phyloP scores from a whole-genome alignment of 1,140 invertebrate genomes.

The Leptinotarsa texana region DNA sequence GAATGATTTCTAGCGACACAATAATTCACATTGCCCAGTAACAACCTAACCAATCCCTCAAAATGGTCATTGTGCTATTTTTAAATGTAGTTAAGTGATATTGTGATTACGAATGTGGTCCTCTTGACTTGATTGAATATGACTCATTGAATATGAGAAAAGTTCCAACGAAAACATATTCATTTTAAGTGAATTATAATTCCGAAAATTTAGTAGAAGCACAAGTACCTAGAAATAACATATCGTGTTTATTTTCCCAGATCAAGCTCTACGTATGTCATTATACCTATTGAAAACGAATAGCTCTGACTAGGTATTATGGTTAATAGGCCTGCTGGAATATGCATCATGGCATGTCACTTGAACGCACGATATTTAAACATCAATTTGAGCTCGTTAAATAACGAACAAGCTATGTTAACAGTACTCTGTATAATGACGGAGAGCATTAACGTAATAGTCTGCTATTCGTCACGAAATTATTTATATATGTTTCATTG shows the following conservation, averaged over 20 bases:
- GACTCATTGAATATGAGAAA: too few relatives aligned
- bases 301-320: background rate
- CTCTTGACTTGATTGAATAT: too few relatives aligned
- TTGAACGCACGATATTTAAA: slow-evolving; percentile 17
- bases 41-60: too few relatives aligned
- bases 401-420: background rate
- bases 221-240: background rate
- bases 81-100: too few relatives aligned
- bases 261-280: background rate
- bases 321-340: background rate
- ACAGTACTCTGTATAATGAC: slow-evolving; percentile 11
- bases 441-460: slow-evolving; percentile 4
- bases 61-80: too few relatives aligned
- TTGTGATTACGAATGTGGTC: too few relatives aligned
- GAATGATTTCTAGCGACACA: too few relatives aligned
- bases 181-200: too few relatives aligned
- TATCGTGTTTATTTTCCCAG: background rate
- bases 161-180: too few relatives aligned
- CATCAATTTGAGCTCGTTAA: slow-evolving; percentile 14
- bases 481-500: background rate
- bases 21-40: too few relatives aligned
- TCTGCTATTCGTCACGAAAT: slow-evolving; percentile 7
- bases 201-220: background rate
- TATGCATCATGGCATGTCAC: background rate
- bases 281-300: background rate